Evolutionary conservation across 2,888 invertebrate species (phyloP).

Genomic region (Troides oblongomaculatus): DNA sequence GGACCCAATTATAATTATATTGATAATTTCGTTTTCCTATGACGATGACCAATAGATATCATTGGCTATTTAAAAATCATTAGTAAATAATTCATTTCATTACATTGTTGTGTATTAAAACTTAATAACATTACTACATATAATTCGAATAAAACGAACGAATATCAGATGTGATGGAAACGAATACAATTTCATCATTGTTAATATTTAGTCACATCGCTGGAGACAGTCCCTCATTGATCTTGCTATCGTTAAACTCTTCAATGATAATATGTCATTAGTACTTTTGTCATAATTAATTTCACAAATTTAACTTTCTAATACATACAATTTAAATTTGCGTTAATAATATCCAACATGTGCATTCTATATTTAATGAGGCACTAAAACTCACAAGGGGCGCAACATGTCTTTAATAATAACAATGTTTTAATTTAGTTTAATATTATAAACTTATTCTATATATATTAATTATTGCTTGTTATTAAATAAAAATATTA

Average conservation of each 20-base stretch:
- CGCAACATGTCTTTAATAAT: background rate
- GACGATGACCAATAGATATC: background rate
- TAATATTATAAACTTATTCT: background rate
- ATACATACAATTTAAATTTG: background rate
- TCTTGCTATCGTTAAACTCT: too few relatives aligned
- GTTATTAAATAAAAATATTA: background rate
- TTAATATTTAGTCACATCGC: too few relatives aligned
- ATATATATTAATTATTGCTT: conserved; percentile 3
- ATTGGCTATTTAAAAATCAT: too few relatives aligned
- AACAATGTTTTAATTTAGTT: background rate
- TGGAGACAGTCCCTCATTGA: too few relatives aligned
- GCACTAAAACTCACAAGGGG: background rate
- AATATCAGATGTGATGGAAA: too few relatives aligned
- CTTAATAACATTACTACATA: too few relatives aligned
- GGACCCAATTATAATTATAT: background rate
- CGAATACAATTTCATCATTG: too few relatives aligned
- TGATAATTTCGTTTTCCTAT: background rate
- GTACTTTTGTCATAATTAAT: background rate
- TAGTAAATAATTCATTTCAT: background rate
- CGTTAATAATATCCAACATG: background rate
- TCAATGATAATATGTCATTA: background rate
- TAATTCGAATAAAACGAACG: too few relatives aligned
- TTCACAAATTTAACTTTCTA: background rate
- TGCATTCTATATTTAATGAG: background rate
- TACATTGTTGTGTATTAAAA: background rate